Evolutionary conservation across 2,888 invertebrate genomes (phyloP).

Genomic region (Torymus aiolomorphi): DNA sequence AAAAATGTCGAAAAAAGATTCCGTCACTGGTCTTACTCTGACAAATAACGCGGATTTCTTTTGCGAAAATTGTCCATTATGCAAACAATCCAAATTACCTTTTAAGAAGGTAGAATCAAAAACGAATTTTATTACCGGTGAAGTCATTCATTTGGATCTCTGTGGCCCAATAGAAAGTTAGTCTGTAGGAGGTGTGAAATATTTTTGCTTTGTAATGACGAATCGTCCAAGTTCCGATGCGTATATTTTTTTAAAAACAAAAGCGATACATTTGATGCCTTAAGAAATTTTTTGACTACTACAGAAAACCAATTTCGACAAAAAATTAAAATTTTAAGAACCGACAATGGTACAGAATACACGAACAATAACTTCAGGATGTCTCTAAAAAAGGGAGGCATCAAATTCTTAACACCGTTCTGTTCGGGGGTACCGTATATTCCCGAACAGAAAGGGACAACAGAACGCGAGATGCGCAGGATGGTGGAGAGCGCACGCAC

Average conservation of each 20-base stretch:
- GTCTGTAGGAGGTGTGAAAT: slow-evolving; percentile 37
- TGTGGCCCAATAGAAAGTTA: slow-evolving; percentile 46
- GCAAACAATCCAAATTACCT: neutral
- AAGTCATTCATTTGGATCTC: neutral
- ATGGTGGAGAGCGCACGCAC: slow-evolving; percentile 26
- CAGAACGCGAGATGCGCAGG: slow-evolving; percentile 16
- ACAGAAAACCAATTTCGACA: too few relatives aligned
- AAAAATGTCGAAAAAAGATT: too few relatives aligned
- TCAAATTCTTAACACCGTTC: neutral
- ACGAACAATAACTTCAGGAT: too few relatives aligned
- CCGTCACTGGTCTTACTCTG: too few relatives aligned
- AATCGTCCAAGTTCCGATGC: neutral
- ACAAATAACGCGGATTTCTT: neutral
- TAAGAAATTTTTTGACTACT: too few relatives aligned
- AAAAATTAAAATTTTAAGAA: too few relatives aligned
- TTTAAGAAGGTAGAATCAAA: neutral
- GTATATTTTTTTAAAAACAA: too few relatives aligned
- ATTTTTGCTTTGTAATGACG: neutral
- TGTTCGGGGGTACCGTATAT: slow-evolving; percentile 33
- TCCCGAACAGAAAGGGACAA: slow-evolving; percentile 39
- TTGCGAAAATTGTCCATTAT: neutral
- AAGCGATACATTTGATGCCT: too few relatives aligned
- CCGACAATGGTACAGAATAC: too few relatives aligned
- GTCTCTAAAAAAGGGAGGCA: too few relatives aligned
- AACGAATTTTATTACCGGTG: neutral